Conservation (phyloP, 2,113 vertebrate genomes). For the Limnothrissa miodon region DNA sequence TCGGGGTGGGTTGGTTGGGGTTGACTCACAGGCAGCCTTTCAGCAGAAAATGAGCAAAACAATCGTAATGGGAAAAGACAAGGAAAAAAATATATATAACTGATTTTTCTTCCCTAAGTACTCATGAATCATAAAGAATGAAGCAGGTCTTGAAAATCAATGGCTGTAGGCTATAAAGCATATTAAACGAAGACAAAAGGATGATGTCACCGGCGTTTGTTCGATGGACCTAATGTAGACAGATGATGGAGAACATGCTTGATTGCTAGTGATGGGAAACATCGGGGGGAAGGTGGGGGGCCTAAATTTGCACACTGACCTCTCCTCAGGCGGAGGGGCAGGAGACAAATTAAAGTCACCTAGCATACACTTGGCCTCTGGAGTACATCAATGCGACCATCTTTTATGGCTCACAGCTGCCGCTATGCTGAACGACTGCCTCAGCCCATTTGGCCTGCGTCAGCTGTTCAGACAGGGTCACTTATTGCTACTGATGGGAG, state of each 20-base stretch:
- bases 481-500: neutral
- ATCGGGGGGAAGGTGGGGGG: neutral
- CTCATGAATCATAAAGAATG: slow-evolving; percentile 66
- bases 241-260: slow-evolving; percentile 41
- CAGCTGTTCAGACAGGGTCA: neutral
- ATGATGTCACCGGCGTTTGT: slow-evolving; percentile 28
- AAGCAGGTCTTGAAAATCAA: slow-evolving; percentile 63
- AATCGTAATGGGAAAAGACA: slow-evolving; percentile 45
- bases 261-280: neutral
- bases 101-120: slow-evolving; percentile 48
- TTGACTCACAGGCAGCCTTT: neutral
- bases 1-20: slow-evolving; percentile 38
- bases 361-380: neutral
- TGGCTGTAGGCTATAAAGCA: slow-evolving; percentile 58
- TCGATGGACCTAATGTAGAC: slow-evolving; percentile 51
- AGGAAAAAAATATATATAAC: slow-evolving; percentile 28
- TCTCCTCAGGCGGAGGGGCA: neutral
- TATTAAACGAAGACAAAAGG: slow-evolving; percentile 64
- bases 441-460: neutral
- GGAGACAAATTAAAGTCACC: neutral
- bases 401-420: neutral
- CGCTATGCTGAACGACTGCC: neutral
- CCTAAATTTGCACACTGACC: neutral
- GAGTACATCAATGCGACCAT: neutral
- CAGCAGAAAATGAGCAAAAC: neutral